A percentile compares a stretch with the other conserved stretches of the same genome.
Conservation (phyloP, 1,140 invertebrate species). For the Centruroides sculpturatus region DNA sequence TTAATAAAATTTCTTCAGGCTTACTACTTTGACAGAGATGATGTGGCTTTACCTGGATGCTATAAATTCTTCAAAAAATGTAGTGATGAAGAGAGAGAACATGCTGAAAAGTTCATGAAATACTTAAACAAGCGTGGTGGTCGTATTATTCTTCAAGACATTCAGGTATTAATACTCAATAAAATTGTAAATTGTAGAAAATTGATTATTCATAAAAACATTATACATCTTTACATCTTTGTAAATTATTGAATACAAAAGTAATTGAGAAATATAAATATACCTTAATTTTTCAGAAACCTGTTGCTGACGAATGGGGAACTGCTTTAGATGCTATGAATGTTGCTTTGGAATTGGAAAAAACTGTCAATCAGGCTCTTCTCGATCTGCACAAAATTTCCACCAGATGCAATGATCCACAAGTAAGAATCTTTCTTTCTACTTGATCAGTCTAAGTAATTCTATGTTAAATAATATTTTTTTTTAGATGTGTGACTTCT, state of each 20-base stretch:
- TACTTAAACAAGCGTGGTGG: constrained; percentile 44
- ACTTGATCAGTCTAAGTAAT: no score
- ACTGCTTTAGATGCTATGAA: constrained; percentile 40
- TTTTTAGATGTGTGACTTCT: constrained; percentile 37
- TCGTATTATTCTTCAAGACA: constrained; percentile 14
- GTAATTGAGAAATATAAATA: no score
- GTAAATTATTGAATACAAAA: no score
- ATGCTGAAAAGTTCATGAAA: constrained; percentile 47
- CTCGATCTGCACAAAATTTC: constrained; percentile 35
- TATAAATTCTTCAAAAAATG: constrained; percentile 40
- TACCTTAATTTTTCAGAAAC: constrained; percentile 27
- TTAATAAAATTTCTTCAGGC: constrained; percentile 44
- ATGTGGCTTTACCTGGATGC: constrained; percentile 44
- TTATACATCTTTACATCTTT: no score
- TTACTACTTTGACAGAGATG: constrained; percentile 45
- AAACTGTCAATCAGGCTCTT: constrained; percentile 41
- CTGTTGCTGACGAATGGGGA: constrained; percentile 40
- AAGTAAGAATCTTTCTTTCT: constrained; percentile 18
- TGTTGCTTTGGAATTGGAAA: constrained; percentile 42
- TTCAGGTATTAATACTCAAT: constrained; percentile 17
- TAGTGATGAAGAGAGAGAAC: constrained; percentile 44
- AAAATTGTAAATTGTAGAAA: no score
- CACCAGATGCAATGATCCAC: constrained; percentile 28
- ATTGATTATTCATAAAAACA: no score
- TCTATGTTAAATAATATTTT: not conserved